phyloP scores from a whole-genome alignment of 1,140 invertebrate genomes.

The Pemphigus obesinymphae region DNA sequence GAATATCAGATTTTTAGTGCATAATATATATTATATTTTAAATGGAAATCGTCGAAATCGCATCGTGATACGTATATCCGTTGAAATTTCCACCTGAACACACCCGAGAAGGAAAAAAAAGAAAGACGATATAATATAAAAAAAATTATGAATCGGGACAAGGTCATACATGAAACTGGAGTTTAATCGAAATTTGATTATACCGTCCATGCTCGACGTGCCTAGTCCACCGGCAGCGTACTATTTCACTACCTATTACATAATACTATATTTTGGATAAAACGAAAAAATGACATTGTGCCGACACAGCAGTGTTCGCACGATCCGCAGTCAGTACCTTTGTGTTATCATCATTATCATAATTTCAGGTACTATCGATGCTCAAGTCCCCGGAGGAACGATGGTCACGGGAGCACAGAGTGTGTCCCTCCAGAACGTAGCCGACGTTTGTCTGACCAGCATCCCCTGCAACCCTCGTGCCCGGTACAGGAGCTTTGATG shows the following conservation, averaged over 20 bases:
- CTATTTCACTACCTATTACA: neutral
- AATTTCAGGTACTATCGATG: neutral
- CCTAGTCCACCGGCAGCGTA: neutral
- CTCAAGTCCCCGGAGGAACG: neutral
- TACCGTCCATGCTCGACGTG: neutral
- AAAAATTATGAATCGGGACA: slow-evolving; percentile 1
- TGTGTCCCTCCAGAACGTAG: slow-evolving; percentile 42
- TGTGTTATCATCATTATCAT: neutral
- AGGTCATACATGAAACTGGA: neutral
- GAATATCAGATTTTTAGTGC: too few relatives aligned
- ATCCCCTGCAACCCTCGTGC: slow-evolving; percentile 44
- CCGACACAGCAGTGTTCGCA: neutral
- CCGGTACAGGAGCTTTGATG: slow-evolving; percentile 63
- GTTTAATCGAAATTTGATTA: neutral
- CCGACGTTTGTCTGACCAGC: slow-evolving; percentile 43
- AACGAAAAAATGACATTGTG: neutral
- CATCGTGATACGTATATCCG: neutral
- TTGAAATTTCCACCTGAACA: neutral
- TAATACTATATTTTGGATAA: neutral
- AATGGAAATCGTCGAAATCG: too few relatives aligned
- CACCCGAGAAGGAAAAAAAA: neutral
- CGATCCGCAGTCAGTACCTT: neutral
- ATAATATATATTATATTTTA: too few relatives aligned
- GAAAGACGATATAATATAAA: neutral
- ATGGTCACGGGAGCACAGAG: slow-evolving; percentile 39